A percentile compares a stretch with the other conserved stretches of the same genome.
Conservation (phyloP, 2,113 vertebrate genomes). For the Callipepla squamata region DNA sequence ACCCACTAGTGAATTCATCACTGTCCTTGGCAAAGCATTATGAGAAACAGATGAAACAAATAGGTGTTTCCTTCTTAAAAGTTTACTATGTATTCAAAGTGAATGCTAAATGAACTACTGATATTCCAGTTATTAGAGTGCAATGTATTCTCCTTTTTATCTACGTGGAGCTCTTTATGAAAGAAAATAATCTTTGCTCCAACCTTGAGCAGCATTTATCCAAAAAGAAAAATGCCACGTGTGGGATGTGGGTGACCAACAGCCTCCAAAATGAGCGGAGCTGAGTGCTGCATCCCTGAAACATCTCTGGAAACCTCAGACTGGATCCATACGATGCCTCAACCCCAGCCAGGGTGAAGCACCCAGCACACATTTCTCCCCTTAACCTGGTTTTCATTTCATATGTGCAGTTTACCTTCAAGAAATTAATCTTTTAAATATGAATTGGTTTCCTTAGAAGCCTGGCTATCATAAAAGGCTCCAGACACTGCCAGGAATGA, state of each 20-base stretch:
- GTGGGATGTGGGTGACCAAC: neutral
- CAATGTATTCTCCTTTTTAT: neutral
- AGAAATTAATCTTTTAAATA: slow-evolving; percentile 69
- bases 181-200: neutral
- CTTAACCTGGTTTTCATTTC: slow-evolving; percentile 39
- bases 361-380: slow-evolving; percentile 17
- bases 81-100: neutral
- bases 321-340: neutral
- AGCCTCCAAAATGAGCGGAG: neutral
- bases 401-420: slow-evolving; percentile 33
- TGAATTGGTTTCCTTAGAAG: slow-evolving; percentile 74
- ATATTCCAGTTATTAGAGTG: neutral
- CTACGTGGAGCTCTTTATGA: neutral
- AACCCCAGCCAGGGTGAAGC: neutral
- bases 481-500: slow-evolving; percentile 74
- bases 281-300: neutral
- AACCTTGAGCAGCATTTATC: neutral
- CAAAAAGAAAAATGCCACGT: neutral
- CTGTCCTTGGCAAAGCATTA: neutral
- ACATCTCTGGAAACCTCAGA: neutral
- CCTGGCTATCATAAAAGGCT: slow-evolving; percentile 72
- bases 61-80: neutral
- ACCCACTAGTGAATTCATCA: neutral
- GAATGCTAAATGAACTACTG: neutral
- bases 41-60: neutral